Evolutionary conservation across 2,888 invertebrate genomes (phyloP), one percentile per base, ranked within the genome.

Genomic region (Patella caerulea): DNA sequence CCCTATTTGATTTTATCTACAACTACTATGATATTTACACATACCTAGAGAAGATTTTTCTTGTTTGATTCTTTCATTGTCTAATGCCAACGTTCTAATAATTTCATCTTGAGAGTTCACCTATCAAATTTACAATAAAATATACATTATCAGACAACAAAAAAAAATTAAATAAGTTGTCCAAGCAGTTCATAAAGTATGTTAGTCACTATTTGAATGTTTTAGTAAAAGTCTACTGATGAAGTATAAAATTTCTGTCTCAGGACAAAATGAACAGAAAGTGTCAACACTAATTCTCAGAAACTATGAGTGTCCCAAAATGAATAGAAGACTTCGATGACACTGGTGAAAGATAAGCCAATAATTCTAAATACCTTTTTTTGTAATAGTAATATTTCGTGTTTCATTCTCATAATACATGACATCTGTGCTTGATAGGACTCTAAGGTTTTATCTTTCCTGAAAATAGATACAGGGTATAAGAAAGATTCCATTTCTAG

Each of bases 391-490:
- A 91, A 80, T 24, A 91, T 89, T 84, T 92, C 92, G 78, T 91
- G 88, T 73, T 90, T 89, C 84, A 92, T 85, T 75, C 91, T 87
- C 83, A 88, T 89, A 78, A 91, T 84, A 83, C 91, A 91, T 11
- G 89, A 87, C 7, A 91, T 86, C 81, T 92, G 91, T 24, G 90
- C 88, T 79, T 91, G 91, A 81, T 92, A 91, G 0, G 91, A 90
- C 78, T 91, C 91, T 70, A 90, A 80, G 69, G 89, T 90, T 79
- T 91, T 90, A 73, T 88, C 86, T 82, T 90, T 88, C 92, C 92
- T 92, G 83, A 1, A 82, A 82, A 55, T 71, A 54, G 72, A 45
- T 1, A 45, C 7, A 45, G 45, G 45, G 45, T 45, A 45, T 45
- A 45, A 45, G 45, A 45, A 45, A 45, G 45, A 45, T 45, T 45